A percentile compares a stretch with the other conserved stretches of the same genome.
Conservation (phyloP, 1,140 invertebrate species). For the Bombyx mori region DNA sequence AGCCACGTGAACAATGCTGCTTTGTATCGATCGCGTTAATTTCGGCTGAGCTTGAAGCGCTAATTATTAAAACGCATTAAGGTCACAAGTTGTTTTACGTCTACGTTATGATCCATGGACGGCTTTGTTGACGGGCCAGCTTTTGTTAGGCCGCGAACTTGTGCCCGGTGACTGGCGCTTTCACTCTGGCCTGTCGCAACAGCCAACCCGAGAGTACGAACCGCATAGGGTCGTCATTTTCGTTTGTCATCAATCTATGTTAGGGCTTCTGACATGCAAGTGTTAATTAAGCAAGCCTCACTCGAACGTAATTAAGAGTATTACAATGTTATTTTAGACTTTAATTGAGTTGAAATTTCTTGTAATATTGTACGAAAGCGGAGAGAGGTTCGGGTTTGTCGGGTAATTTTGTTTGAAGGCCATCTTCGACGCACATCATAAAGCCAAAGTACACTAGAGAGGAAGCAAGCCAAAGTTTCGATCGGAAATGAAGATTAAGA, state of each 20-base stretch:
- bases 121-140: slow-evolving; percentile 39
- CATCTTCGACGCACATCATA: slow-evolving; percentile 35
- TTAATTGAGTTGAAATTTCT: slow-evolving; percentile 68
- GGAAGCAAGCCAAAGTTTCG: slow-evolving; percentile 53
- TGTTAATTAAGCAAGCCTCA: slow-evolving; percentile 67
- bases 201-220: slow-evolving; percentile 41
- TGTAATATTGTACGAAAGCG: slow-evolving; percentile 50
- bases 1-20: no score
- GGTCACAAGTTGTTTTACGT: slow-evolving; percentile 37
- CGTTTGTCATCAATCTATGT: slow-evolving; percentile 69
- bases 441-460: slow-evolving; percentile 39
- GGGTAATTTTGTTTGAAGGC: slow-evolving; percentile 47
- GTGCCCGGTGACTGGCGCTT: slow-evolving; percentile 52
- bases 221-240: slow-evolving; percentile 57
- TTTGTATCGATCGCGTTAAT: no score
- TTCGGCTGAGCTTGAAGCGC: slow-evolving; percentile 4
- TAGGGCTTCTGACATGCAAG: slow-evolving; percentile 64
- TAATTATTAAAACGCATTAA: slow-evolving; percentile 66
- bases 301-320: slow-evolving; percentile 68
- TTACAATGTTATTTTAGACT: slow-evolving; percentile 68
- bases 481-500: slow-evolving; percentile 51
- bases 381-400: slow-evolving; percentile 23
- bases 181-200: slow-evolving; percentile 28
- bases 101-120: slow-evolving; percentile 36
- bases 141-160: slow-evolving; percentile 47